Conservation (phyloP, 2,797 vertebrate genomes). For the Cirrhinus mrigala region DNA sequence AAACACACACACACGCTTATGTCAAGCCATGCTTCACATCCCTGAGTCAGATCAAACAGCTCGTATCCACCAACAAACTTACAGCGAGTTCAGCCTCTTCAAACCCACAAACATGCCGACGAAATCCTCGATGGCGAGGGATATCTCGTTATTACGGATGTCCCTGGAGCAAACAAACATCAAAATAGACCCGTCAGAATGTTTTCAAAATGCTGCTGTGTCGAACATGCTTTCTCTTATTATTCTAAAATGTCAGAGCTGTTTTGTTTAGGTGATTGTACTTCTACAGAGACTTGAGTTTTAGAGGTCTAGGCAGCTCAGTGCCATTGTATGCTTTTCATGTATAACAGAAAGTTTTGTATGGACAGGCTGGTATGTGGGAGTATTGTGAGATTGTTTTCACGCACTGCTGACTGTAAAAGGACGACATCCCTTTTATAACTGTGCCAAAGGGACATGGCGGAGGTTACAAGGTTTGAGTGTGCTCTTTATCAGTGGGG, state of each 20-base stretch:
- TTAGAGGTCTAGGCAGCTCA: not conserved
- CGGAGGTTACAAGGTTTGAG: conserved; percentile 11
- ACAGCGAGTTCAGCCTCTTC: conserved; percentile 91
- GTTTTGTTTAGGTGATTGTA: not conserved
- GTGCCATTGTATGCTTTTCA: not conserved
- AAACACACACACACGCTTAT: conserved; percentile 17
- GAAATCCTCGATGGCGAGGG: conserved; percentile 96
- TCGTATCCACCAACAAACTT: conserved; percentile 67
- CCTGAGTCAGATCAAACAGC: conserved; percentile 59
- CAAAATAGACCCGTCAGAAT: conserved; percentile 18
- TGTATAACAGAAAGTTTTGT: conserved; percentile 23
- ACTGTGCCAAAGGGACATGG: conserved; percentile 16
- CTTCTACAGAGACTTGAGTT: conserved; percentile 1
- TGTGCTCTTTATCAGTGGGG: not conserved
- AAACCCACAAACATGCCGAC: conserved; percentile 92
- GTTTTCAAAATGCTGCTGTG: conserved; percentile 13
- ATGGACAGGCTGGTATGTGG: not conserved
- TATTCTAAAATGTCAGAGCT: conserved; percentile 4
- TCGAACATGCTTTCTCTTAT: conserved; percentile 2
- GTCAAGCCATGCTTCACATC: conserved; percentile 57
- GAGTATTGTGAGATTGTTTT: conserved; percentile 27
- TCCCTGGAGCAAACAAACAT: conserved; percentile 80
- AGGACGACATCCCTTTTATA: conserved; percentile 6
- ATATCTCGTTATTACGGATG: conserved; percentile 94
- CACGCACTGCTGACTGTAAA: conserved; percentile 20